A percentile compares a stretch with the other conserved stretches of the same genome.
Conservation (phyloP, 2,113 vertebrate species). For the Aspiorhynchus laticeps region DNA sequence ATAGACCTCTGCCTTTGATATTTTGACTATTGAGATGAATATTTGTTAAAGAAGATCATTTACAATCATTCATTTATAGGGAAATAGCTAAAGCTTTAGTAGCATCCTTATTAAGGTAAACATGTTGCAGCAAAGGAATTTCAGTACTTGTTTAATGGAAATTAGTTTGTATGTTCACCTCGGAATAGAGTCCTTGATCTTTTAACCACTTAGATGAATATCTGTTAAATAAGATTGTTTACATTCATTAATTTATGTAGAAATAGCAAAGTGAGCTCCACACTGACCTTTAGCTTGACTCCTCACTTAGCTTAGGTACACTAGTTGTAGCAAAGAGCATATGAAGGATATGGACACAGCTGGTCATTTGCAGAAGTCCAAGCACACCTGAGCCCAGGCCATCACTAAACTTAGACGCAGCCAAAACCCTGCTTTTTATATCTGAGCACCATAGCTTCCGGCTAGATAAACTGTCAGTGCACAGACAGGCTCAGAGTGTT, state of each 20-base stretch:
- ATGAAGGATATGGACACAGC: neutral
- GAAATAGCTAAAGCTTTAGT: neutral
- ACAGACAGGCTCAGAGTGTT: constrained; percentile 12
- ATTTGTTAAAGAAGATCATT: neutral
- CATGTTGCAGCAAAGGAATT: neutral
- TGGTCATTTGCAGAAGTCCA: constrained; percentile 9
- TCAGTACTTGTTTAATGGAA: neutral
- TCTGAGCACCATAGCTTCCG: neutral
- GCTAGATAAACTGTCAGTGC: neutral
- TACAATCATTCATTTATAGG: neutral
- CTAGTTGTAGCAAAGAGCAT: neutral
- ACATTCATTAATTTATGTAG: neutral
- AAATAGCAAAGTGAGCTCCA: neutral
- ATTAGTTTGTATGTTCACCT: neutral
- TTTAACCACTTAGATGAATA: neutral
- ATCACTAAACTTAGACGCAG: neutral
- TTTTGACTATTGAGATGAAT: neutral
- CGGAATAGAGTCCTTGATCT: neutral
- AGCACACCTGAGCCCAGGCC: constrained; percentile 19
- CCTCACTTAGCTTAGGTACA: neutral
- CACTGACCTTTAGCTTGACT: neutral
- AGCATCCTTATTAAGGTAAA: neutral
- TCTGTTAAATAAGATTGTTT: neutral
- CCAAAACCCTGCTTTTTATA: constrained; percentile 1
- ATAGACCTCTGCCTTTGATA: neutral